Evolutionary conservation across 2,888 invertebrate species (phyloP).

Genomic region (Calameuta pallipes): DNA sequence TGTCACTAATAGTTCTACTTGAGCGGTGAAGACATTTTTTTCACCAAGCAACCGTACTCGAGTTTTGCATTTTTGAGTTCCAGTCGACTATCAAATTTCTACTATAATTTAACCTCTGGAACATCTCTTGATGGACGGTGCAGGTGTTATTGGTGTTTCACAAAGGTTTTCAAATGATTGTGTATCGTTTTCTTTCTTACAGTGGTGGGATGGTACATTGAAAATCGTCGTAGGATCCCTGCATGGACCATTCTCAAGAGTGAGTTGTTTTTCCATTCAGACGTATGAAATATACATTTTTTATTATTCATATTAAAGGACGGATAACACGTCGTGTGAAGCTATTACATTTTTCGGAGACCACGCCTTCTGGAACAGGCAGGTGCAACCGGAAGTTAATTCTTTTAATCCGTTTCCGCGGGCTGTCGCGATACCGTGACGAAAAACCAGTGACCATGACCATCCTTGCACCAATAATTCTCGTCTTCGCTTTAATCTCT

Average conservation of each 20-base stretch:
- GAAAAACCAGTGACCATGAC: conserved; percentile 56
- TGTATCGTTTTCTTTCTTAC: conserved; percentile 18
- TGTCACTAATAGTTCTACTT: background rate
- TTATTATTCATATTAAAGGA: background rate
- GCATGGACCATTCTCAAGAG: conserved; percentile 56
- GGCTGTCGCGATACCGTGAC: conserved; percentile 50
- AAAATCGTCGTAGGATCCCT: conserved; percentile 43
- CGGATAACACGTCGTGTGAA: background rate
- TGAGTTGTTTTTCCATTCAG: conserved; percentile 37
- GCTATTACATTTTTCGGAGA: conserved; percentile 4
- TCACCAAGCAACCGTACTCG: conserved; percentile 10
- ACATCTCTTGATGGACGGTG: background rate
- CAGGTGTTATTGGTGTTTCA: background rate
- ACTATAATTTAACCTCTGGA: background rate
- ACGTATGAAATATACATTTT: background rate
- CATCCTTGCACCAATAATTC: conserved; percentile 26
- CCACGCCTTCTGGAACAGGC: conserved; percentile 24
- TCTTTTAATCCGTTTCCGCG: conserved; percentile 49
- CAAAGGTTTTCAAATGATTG: background rate
- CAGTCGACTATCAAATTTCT: background rate
- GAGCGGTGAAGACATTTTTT: conserved; percentile 1
- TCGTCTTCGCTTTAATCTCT: background rate
- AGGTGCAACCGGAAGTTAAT: conserved; percentile 51
- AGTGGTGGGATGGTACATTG: conserved; percentile 49
- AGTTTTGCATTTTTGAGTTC: background rate